Base-by-base conservation (phyloP, 2,797 vertebrate species). In the Cyprinella venusta region DNA sequence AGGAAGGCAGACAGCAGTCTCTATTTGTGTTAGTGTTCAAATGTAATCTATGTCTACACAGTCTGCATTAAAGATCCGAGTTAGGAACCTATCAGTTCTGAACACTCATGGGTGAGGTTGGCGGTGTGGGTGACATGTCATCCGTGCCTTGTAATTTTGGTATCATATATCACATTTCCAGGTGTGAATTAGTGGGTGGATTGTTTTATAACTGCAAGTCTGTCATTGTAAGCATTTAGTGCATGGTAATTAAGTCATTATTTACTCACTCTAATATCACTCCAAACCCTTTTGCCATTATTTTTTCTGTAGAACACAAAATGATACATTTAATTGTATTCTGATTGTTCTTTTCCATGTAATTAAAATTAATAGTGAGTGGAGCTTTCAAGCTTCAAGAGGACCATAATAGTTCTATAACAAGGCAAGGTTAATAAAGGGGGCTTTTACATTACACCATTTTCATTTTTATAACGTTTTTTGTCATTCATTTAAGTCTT, bases 1-100 rank as follows among this genome's bases (percentile, higher is more conserved):
- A 4, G 67, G 38, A 70, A 30, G 42, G 18, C 70, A 75, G 80
- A 54, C 59, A 24, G 45, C 30, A 54, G 70, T 65, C 70, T 82
- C 33, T 72, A 16, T 81, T 81, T 63, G 56, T 50, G 79, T 81
- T 72, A 72, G 36, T 56, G 36, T 40, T 56, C n/a, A 24, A 26
- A 63, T 1, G 42, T 80, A 70, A 80, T 71, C 67, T 59, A 26
- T 54, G 50, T 50, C 56, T 56, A 81, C 54, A 48, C 24, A 48
- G 52, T 52, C 21, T 24, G 70, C 59, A 54, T 18, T 33, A 8
- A 56, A 54, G 45, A 42, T 45, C 40, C 24, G 8, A 36, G 40
- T 76, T 61, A 9, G 5, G 48, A 21, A 13, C 9, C 36, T 76
- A 36, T 21, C 50, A 26, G 63, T 38, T 56, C 63, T 67, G 63